Evolutionary conservation across 2,888 invertebrate genomes (phyloP), one percentile per base, ranked within the genome.

Genomic region (Neoascia interrupta): DNA sequence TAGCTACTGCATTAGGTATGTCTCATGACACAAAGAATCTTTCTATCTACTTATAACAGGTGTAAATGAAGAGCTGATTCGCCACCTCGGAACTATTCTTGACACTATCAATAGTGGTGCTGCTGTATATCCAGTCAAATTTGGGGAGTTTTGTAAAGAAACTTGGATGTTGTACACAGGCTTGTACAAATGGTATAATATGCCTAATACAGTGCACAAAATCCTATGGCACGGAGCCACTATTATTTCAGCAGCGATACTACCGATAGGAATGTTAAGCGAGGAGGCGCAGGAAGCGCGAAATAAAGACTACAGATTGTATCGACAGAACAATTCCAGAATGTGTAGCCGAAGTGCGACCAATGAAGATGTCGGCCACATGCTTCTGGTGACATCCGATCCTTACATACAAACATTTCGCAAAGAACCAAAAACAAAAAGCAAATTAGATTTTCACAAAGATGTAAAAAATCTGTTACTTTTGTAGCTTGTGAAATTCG

Each of bases 151-250:
- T 37, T 72, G 61, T 31, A 34, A 54, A 47, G 54, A 72, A 28
- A 72, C 61, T 45, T 61, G 61, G 36, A 72, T 45, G 26, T 53
- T 70, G 37, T 70, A 45, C 61, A 28, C 41, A 13, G 31, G 51
- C 13, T 39, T 41, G 28, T 70, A 70, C 49, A 47, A 31, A 31
- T 63, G 72, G 72, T 70, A 70, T 61, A 26, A 70, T 19, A 54
- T 54, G 36, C 37, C 53, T 23, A 34, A 23, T 36, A 34, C 45
- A 56, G 63, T 63, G n/a, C n/a, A n/a, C n/a, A 39, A 16, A 18
- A 15, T 16, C 15, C 16, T 15, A 16, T 39, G 39, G 41, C 41
- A 41, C 11, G 41, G 41, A 19, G 41, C 41, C 41, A 41, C 41
- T n/a, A 41, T 41, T 21, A 41, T 41, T 19, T 41, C 19, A 19